A percentile compares a stretch with the other conserved stretches of the same genome.
phyloP scores from a whole-genome alignment of 1,140 invertebrate genomes.

The Protaetia brevitarsis region DNA sequence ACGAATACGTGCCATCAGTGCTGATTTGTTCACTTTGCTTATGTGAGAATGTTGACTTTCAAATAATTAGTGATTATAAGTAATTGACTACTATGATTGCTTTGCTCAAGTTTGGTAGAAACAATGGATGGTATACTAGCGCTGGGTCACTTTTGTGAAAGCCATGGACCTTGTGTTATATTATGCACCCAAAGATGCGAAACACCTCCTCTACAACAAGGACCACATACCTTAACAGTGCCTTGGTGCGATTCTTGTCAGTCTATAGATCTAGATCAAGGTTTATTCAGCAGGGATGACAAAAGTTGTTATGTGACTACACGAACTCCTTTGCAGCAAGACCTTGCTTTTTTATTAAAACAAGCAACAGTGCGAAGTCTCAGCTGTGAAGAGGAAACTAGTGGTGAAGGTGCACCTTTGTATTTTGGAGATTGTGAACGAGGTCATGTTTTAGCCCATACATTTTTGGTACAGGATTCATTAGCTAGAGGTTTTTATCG shows the following conservation, averaged over 20 bases:
- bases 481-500: conserved; percentile 78
- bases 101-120: not conserved
- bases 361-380: conserved; percentile 78
- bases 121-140: conserved; percentile 62
- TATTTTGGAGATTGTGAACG: conserved; percentile 83
- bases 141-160: conserved; percentile 76
- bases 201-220: conserved; percentile 50
- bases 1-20: too few species aligned
- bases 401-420: conserved; percentile 76
- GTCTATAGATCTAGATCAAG: conserved; percentile 62
- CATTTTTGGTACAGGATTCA: conserved; percentile 80
- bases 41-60: too few species aligned
- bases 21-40: too few species aligned
- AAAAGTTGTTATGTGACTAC: conserved; percentile 73
- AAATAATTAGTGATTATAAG: too few species aligned
- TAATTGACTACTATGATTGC: too few species aligned
- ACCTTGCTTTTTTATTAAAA: conserved; percentile 69
- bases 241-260: conserved; percentile 62
- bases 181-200: conserved; percentile 75
- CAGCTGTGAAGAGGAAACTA: conserved; percentile 77
- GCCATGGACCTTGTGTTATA: conserved; percentile 82
- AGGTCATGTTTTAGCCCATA: conserved; percentile 81
- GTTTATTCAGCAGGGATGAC: conserved; percentile 67
- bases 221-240: conserved; percentile 48
- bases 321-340: conserved; percentile 66